Conservation (phyloP, 2,113 vertebrate species). For the Murina feae region DNA sequence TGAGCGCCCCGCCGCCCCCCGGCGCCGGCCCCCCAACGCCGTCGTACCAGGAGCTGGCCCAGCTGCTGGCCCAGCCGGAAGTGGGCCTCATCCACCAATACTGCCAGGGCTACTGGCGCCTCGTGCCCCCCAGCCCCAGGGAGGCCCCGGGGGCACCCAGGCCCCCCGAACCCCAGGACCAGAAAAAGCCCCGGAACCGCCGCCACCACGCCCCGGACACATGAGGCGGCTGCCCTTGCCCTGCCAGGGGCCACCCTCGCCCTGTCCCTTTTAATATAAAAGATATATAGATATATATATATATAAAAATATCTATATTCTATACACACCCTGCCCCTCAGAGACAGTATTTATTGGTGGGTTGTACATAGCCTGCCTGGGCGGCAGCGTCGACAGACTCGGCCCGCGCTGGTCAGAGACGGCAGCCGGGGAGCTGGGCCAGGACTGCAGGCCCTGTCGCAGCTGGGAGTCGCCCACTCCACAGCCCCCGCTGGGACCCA, state of each 20-base stretch:
- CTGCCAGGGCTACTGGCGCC: constrained; percentile 98
- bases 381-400: not conserved
- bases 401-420: constrained; percentile 22
- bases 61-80: constrained; percentile 95
- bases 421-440: not conserved
- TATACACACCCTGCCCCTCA: constrained; percentile 45
- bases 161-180: constrained; percentile 92
- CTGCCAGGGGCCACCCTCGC: constrained; percentile 62
- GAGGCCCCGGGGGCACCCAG: constrained; percentile 84
- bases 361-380: constrained; percentile 86
- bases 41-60: constrained; percentile 94
- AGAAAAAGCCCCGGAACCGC: constrained; percentile 96
- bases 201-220: constrained; percentile 92
- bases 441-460: constrained; percentile 25
- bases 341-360: constrained; percentile 93
- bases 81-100: constrained; percentile 99
- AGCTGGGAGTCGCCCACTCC: not conserved
- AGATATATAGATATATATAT: constrained; percentile 83
- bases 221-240: constrained; percentile 84
- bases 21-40: constrained; percentile 78
- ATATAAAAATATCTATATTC: constrained; percentile 77
- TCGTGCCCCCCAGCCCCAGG: constrained; percentile 81
- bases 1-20: constrained; percentile 53
- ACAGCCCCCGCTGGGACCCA: not conserved
- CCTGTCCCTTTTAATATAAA: constrained; percentile 86